phyloP scores from a whole-genome alignment of 2,797 vertebrate species.

The Microhierax caerulescens region DNA sequence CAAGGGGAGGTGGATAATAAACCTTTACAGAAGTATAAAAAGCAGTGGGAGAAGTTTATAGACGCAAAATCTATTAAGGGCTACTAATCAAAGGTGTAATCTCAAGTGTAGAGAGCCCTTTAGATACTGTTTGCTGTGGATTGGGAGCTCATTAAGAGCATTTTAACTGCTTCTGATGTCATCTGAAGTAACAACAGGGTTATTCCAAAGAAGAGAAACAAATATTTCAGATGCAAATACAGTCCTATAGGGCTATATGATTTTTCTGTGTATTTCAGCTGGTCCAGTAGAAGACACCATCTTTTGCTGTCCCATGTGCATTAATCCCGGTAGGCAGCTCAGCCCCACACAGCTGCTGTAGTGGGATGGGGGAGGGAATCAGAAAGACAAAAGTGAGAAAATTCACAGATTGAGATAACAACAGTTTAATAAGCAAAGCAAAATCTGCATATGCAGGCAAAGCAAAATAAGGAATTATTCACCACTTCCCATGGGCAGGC shows the following conservation, averaged over 20 bases:
- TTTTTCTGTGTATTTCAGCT: neutral
- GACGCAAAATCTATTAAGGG: neutral
- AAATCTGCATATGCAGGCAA: accelerated
- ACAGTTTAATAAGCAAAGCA: neutral
- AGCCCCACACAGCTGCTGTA: neutral
- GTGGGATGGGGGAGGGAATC: neutral
- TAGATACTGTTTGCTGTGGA: neutral
- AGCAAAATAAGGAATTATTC: neutral
- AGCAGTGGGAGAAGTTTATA: neutral
- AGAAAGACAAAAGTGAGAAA: neutral
- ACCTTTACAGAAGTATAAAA: neutral
- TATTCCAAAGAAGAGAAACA: neutral
- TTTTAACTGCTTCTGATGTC: neutral
- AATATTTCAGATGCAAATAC: neutral
- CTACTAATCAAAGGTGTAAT: neutral
- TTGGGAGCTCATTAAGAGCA: neutral
- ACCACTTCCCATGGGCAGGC: accelerated
- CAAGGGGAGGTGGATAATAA: neutral
- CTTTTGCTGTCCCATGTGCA: neutral
- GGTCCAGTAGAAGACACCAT: accelerated
- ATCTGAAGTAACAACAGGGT: neutral
- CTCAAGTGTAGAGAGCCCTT: neutral
- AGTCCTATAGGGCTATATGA: neutral
- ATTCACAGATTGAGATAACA: neutral
- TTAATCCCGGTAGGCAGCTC: neutral